Percentiles rank a stretch among this genome's conserved stretches.
These are phyloP conservation scores for Spodoptera littoralis DNA, from an alignment of 2,888 invertebrate species.

Conservation along the genomic window DNA sequence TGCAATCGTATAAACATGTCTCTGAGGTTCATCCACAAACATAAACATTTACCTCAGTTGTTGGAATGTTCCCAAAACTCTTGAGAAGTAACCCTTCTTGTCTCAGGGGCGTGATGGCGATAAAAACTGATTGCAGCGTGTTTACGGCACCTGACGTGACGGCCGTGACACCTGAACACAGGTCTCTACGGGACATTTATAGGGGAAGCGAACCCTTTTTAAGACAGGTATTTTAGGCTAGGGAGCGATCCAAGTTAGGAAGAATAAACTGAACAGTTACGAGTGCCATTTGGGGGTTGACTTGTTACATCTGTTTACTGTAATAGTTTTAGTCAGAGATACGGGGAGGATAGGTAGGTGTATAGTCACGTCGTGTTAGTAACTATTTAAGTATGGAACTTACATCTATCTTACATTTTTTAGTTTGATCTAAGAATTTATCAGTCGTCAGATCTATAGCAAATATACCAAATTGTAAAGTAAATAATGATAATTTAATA, in stretches of 20 bases:
- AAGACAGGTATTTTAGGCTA: conserved; percentile 18
- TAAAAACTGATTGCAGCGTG: conserved; percentile 69
- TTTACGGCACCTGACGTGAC: conserved; percentile 66
- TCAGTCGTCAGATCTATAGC: too few relatives aligned
- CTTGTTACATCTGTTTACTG: neutral
- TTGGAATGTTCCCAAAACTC: conserved; percentile 18
- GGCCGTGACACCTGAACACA: conserved; percentile 65
- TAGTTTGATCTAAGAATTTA: too few relatives aligned
- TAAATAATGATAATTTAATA: too few relatives aligned
- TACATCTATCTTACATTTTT: too few relatives aligned
- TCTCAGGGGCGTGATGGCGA: conserved; percentile 63
- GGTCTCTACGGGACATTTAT: conserved; percentile 53
- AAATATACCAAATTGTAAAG: too few relatives aligned
- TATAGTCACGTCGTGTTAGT: too few relatives aligned
- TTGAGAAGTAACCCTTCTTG: conserved; percentile 39
- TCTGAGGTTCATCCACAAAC: conserved; percentile 3
- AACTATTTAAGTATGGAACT: too few relatives aligned
- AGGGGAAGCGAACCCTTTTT: conserved; percentile 37
- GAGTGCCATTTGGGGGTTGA: neutral
- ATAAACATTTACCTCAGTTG: conserved; percentile 42
- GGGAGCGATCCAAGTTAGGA: conserved; percentile 5
- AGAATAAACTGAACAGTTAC: conserved; percentile 4
- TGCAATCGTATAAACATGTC: too few relatives aligned
- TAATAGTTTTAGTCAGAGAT: neutral
- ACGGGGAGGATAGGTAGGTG: too few relatives aligned